Evolutionary conservation across 2,888 invertebrate species (phyloP), one percentile per base, ranked within the genome.

Genomic region (Drosophila acutilabella): DNA sequence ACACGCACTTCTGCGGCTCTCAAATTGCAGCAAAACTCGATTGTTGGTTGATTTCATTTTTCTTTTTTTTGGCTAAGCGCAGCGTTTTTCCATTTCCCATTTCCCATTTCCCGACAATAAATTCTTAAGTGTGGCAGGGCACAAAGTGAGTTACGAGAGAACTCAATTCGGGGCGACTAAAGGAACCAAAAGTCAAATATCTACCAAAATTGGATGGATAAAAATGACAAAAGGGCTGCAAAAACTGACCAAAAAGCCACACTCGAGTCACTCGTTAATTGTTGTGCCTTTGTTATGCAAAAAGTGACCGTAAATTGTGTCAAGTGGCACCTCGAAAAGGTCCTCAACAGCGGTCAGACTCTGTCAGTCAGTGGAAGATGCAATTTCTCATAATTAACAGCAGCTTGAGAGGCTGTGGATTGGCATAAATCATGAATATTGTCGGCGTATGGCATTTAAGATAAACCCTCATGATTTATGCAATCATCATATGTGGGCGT

Each of bases 311-410:
- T 69, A 78, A 85, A 82, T 68, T 82, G 82, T 85, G 82, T 78
- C 83, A 82, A 85, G 82, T 68, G 61, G 71, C 41, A 45, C 47
- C 75, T 54, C 61, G 16, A 75, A 57, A 41, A 8, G 61, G 42
- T 56, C 33, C 53, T 61, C 45, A 18, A 30, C 38, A 33, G 18
- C 18, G 11, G 14, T 8, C 7, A 18, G n/a, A 14, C 38, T 18
- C 33, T 11, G 20, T 8, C 13, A 54, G 8, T 36, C n/a, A 14
- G 51, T 33, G 13, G 56, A 44, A 71, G 50, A 20, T 7, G 36
- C 59, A 61, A 79, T 81, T 74, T 64, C 79, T 81, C 81, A 76
- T 81, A 81, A 81, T 81, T 81, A 81, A 80, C 80, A 74, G 68
- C 61, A 52, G 66, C 80, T 83, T 59, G 72, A 71, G 76, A 42